A percentile compares a stretch with the other conserved stretches of the same genome.
Conservation (phyloP, 2,113 vertebrate species). For the Herpetotheres cachinnans region DNA sequence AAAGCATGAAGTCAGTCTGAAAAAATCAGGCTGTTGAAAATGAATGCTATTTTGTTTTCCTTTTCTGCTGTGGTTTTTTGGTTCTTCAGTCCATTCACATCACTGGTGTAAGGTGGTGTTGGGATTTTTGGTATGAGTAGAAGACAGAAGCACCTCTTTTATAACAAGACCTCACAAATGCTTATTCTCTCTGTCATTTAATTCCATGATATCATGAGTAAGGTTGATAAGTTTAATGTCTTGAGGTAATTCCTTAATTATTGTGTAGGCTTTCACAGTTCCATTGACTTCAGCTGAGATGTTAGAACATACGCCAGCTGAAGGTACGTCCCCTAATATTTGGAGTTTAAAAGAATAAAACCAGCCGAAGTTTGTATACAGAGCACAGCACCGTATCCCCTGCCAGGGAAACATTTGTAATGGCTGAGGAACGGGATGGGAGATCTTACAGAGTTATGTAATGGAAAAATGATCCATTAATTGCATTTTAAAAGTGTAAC, state of each 20-base stretch:
- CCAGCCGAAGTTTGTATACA: neutral
- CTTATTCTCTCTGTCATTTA: neutral
- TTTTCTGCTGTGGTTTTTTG: neutral
- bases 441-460: neutral
- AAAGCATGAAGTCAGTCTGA: neutral
- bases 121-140: neutral
- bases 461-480: neutral
- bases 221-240: neutral
- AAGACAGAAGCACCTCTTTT: neutral
- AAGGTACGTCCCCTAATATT: neutral
- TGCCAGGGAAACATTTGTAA: neutral
- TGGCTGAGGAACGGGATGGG: neutral
- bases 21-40: constrained; percentile 43
- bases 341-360: neutral
- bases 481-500: neutral
- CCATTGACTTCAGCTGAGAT: neutral
- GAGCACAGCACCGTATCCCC: neutral
- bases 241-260: constrained; percentile 9
- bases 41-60: neutral
- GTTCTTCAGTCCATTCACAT: neutral
- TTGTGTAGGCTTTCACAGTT: neutral
- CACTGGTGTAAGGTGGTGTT: neutral
- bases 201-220: neutral
- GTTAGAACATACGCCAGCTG: neutral
- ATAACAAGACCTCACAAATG: neutral